Conservation (phyloP, 2,113 vertebrate species). For the Leiothrix lutea region DNA sequence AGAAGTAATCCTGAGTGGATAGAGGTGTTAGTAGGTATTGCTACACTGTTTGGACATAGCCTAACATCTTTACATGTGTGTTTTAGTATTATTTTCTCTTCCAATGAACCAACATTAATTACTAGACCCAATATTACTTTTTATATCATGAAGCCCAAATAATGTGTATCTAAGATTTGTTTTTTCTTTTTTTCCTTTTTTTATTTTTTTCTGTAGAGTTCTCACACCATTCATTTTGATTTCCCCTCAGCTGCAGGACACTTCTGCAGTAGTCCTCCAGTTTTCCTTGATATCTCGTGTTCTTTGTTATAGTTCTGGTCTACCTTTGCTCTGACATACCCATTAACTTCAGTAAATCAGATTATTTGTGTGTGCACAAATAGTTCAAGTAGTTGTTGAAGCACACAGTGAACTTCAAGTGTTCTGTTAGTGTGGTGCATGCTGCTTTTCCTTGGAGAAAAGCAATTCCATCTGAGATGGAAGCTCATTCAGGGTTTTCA, state of each 20-base stretch:
- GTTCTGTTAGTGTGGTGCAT: not conserved
- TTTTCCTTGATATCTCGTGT: not conserved
- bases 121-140: not conserved
- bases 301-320: not conserved
- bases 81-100: not conserved
- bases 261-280: not conserved
- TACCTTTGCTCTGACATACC: not conserved
- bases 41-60: not conserved
- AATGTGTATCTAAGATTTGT: fast-evolving
- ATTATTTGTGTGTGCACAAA: not conserved
- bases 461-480: not conserved
- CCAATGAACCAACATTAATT: not conserved
- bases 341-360: not conserved
- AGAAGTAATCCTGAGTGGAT: not conserved
- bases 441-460: not conserved
- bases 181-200: no score
- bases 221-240: not conserved
- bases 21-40: not conserved
- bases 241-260: not conserved
- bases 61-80: not conserved
- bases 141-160: not conserved
- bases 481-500: not conserved
- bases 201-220: not conserved
- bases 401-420: not conserved
- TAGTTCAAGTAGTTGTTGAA: not conserved